Evolutionary conservation across 2,113 vertebrate species (phyloP), one percentile per base, ranked within the genome.

Genomic region (Petroica traversi): DNA sequence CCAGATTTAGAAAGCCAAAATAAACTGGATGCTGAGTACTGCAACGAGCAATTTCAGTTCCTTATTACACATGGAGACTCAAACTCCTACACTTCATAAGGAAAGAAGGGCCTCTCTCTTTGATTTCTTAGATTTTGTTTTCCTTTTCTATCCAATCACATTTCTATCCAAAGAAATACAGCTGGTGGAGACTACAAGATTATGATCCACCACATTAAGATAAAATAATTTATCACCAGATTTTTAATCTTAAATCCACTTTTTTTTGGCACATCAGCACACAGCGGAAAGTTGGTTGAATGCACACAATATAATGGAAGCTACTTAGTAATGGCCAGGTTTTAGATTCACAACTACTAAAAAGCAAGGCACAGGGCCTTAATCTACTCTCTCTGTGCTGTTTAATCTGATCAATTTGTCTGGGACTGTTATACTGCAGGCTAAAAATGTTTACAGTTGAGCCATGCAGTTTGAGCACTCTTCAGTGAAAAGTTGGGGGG

Each of bases 41-140:
- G 71, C 11, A 85, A 76, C 41, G 51, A 57, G 26, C 20, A 88
- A 69, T 97, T 95, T 94, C 72, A 46, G 59, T 94, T 97, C 91
- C 76, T 46, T 59, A 49, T 38, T 54, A 77, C 22, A 36, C 24
- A 63, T 4, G 11, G 38, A 74, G 41, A 67, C 28, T 93, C 67
- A 73, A 88, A 66, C 20, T 66, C 29, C 24, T 58, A 28, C 25
- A 38, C 17, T 91, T 64, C 8, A 31, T 12, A 66, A 61, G 23
- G 14, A 73, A 61, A 61, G 5, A 76, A 66, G 20, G 9, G 11
- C 4, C 5, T 48, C 17, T 67, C 5, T 61, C 46, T 31, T 51
- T 72, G 41, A 61, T 61, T 72, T 79, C 72, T 88, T 88, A 22
- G 54, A 34, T 85, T 85, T 77, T n/a, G 7, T 52, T 92, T 88